phyloP scores from a whole-genome alignment of 2,113 vertebrate genomes.

The Hymenochirus boettgeri region DNA sequence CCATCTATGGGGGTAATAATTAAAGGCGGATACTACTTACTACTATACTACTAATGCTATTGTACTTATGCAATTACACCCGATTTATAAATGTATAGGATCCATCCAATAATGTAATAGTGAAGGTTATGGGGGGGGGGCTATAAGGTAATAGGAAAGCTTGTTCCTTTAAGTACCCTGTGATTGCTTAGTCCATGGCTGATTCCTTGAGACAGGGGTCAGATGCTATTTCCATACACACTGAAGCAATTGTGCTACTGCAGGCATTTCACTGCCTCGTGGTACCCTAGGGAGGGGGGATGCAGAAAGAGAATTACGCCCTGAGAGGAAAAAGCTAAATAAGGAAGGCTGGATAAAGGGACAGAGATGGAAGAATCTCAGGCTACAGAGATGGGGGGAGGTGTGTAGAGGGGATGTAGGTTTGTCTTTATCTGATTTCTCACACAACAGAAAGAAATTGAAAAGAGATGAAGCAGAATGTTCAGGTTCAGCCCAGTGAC shows the following conservation, averaged over 20 bases:
- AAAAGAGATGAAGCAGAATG: not conserved
- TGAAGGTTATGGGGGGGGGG: too few relatives aligned
- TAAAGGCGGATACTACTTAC: too few relatives aligned
- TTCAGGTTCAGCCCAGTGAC: not conserved
- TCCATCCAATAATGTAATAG: too few relatives aligned
- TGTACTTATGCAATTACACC: too few relatives aligned
- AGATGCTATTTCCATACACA: conserved; percentile 36
- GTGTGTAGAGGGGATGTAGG: not conserved
- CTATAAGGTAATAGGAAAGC: not conserved
- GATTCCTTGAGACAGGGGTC: conserved; percentile 32
- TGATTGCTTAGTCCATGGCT: conserved; percentile 21
- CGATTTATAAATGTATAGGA: too few relatives aligned
- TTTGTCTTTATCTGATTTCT: not conserved
- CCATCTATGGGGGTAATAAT: too few relatives aligned
- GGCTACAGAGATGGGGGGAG: not conserved
- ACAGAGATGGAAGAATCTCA: conserved; percentile 8
- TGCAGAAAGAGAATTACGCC: conserved; percentile 36
- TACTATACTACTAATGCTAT: too few relatives aligned
- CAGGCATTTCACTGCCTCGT: conserved; percentile 5
- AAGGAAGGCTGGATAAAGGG: not conserved
- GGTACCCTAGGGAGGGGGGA: conserved; percentile 23
- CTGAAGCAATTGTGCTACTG: conserved; percentile 24
- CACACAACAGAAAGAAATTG: not conserved
- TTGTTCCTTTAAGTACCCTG: conserved; percentile 7
- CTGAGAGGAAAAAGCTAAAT: conserved; percentile 10